Conservation (phyloP, 2,797 vertebrate genomes). For the Betta splendens region DNA sequence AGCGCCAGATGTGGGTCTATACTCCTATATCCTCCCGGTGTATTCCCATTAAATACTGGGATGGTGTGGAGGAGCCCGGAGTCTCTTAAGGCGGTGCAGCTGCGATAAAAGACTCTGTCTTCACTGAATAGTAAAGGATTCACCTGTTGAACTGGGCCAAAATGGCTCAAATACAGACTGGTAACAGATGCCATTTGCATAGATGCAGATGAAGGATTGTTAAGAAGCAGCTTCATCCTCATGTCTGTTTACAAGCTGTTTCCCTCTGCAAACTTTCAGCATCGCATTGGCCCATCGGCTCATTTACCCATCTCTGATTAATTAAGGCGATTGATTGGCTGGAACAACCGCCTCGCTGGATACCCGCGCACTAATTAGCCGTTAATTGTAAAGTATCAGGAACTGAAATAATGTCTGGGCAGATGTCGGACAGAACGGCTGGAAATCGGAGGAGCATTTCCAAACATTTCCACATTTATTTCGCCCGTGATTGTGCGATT, state of each 20-base stretch:
- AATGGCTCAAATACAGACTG: slow-evolving; percentile 52
- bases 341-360: slow-evolving; percentile 64
- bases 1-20: slow-evolving; percentile 30
- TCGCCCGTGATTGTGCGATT: background rate
- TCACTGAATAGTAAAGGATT: slow-evolving; percentile 47
- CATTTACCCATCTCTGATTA: slow-evolving; percentile 64
- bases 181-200: slow-evolving; percentile 22
- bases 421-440: slow-evolving; percentile 35
- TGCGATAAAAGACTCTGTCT: slow-evolving; percentile 39
- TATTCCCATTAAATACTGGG: slow-evolving; percentile 35
- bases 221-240: background rate
- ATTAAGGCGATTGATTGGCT: slow-evolving; percentile 74
- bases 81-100: slow-evolving; percentile 41
- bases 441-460: slow-evolving; percentile 18
- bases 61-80: slow-evolving; percentile 42
- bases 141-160: slow-evolving; percentile 48
- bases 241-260: slow-evolving; percentile 8
- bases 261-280: slow-evolving; percentile 33
- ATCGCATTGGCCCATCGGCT: slow-evolving; percentile 45
- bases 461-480: slow-evolving; percentile 25
- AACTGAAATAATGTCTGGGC: slow-evolving; percentile 42
- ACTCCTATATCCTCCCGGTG: slow-evolving; percentile 21
- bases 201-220: background rate
- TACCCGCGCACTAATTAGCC: slow-evolving; percentile 68
- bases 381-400: slow-evolving; percentile 73